Conservation (phyloP, 2,888 invertebrate genomes). For the Sphaeridia pumilis region DNA sequence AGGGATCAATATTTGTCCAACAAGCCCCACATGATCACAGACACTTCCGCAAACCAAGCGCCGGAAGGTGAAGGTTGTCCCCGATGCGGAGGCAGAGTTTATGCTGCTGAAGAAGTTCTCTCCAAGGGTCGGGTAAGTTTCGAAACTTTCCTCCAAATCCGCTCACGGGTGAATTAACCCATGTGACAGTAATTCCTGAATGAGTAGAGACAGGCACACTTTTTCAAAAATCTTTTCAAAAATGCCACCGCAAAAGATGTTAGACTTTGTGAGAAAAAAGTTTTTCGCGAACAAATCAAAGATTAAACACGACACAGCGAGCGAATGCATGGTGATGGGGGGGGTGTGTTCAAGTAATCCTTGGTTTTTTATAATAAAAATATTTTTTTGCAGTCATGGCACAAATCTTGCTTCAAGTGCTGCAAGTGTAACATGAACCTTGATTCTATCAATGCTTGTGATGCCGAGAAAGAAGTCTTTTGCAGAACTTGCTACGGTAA, state of each 20-base stretch:
- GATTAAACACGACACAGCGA: no score
- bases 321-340: no score
- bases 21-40: slow-evolving; percentile 45
- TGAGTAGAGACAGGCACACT: no score
- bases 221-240: no score
- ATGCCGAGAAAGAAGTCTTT: slow-evolving; percentile 82
- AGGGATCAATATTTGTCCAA: slow-evolving; percentile 36
- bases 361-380: no score
- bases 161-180: no score
- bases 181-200: no score
- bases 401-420: slow-evolving; percentile 87
- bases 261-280: no score
- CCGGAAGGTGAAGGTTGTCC: slow-evolving; percentile 78
- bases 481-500: slow-evolving; percentile 67
- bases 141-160: no score
- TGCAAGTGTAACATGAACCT: slow-evolving; percentile 83
- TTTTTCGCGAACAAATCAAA: no score
- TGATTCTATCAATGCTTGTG: slow-evolving; percentile 91
- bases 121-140: slow-evolving; percentile 58
- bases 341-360: no score
- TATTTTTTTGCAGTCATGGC: slow-evolving; percentile 68
- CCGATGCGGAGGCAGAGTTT: slow-evolving; percentile 78
- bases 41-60: slow-evolving; percentile 68
- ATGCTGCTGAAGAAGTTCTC: slow-evolving; percentile 85
- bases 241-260: no score